A percentile compares a stretch with the other conserved stretches of the same genome.
Conservation (phyloP, 2,888 invertebrate species). For the Athrips mouffetella region DNA sequence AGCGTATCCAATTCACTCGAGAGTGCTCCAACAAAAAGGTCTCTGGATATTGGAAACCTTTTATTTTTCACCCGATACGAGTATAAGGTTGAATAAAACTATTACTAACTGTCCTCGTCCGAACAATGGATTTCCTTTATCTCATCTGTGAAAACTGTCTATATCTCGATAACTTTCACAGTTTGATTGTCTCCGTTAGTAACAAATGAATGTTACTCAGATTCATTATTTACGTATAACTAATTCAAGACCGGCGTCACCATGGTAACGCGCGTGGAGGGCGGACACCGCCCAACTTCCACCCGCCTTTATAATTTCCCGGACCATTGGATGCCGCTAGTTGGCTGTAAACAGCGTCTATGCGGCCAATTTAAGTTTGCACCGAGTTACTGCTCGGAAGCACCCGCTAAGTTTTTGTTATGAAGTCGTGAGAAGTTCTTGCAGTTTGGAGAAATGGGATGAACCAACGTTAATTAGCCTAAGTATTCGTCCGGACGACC, state of each 20-base stretch:
- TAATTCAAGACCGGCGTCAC: constrained; percentile 59
- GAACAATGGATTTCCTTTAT: not conserved
- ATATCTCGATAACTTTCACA: no score
- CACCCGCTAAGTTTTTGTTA: constrained; percentile 23
- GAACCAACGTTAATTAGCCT: constrained; percentile 11
- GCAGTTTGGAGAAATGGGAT: constrained; percentile 11
- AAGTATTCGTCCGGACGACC: not conserved
- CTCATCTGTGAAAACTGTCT: no score
- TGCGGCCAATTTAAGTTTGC: constrained; percentile 55
- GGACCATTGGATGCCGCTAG: constrained; percentile 54
- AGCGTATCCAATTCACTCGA: constrained; percentile 10
- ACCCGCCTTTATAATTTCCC: constrained; percentile 58
- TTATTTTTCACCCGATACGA: no score
- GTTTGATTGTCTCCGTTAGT: constrained; percentile 25
- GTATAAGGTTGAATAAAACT: constrained; percentile 3
- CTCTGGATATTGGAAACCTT: constrained; percentile 4
- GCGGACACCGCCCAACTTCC: constrained; percentile 42
- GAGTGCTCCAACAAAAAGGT: constrained; percentile 8
- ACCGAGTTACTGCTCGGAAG: constrained; percentile 27
- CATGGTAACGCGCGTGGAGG: constrained; percentile 57
- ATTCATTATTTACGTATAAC: constrained; percentile 65
- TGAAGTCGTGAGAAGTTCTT: constrained; percentile 13
- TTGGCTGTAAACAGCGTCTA: constrained; percentile 50
- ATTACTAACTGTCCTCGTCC: not conserved
- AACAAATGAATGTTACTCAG: constrained; percentile 42